Conservation (phyloP, 1,140 invertebrate species). For the Sitobion miscanthi region DNA sequence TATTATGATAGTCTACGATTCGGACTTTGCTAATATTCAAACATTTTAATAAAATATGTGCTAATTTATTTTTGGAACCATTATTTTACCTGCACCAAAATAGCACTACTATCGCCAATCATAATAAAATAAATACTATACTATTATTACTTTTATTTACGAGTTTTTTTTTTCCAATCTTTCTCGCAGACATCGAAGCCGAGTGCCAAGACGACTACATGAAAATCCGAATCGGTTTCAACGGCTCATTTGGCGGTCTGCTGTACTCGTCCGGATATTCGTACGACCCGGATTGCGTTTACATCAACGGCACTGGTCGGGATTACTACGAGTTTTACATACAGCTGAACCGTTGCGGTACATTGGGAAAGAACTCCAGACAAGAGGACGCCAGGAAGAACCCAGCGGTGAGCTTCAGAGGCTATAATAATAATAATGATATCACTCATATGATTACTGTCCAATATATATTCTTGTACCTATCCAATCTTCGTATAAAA, state of each 20-base stretch:
- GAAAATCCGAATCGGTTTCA: conserved; percentile 91
- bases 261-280: conserved; percentile 92
- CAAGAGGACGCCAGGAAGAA: conserved; percentile 83
- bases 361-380: conserved; percentile 84
- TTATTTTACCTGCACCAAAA: no score
- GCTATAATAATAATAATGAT: neutral
- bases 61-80: no score
- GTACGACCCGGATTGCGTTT: conserved; percentile 92
- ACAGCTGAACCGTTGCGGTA: conserved; percentile 89
- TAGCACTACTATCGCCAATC: neutral
- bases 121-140: neutral
- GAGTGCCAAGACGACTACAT: conserved; percentile 95
- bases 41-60: no score
- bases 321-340: conserved; percentile 94
- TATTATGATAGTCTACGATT: no score
- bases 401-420: conserved; percentile 74
- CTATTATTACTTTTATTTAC: neutral
- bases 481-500: no score
- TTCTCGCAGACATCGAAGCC: conserved; percentile 83
- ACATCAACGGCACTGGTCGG: conserved; percentile 89
- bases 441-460: neutral
- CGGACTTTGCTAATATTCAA: no score
- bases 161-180: neutral
- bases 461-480: no score
- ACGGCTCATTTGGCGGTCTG: conserved; percentile 86